Evolutionary conservation across 2,888 invertebrate species (phyloP), one percentile per base, ranked within the genome.

Genomic region (Archips crataeganus): DNA sequence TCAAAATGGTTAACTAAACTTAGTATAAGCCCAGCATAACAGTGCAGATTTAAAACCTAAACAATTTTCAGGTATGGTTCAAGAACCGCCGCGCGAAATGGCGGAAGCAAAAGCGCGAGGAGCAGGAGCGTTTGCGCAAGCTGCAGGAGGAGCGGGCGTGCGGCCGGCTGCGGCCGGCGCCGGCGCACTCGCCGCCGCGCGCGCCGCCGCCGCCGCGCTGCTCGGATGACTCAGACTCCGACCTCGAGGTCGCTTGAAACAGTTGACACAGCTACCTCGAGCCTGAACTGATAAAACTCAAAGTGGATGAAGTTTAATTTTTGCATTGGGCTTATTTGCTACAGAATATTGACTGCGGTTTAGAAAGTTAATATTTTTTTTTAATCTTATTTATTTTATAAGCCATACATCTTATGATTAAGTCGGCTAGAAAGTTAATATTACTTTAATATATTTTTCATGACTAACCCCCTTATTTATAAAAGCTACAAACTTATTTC

Each of bases 41-140:
- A 1, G 23, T 23, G 23, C 39, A 39, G 39, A 39, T 39, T 39
- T 39, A 39, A 39, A 39, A 39, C 39, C 39, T 5, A 6, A 39
- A 39, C 39, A 5, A 39, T 75, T 15, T 69, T 69, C 95, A 99
- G 99, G 99, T 99, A 11, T 99, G 99, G 99, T 99, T 99, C 93
- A 99, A 99, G 93, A 99, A 99, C 89, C 96, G 99, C 32, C 95
- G 99, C 54, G 99, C 99, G 80, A 99, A 99, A 95, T 99, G 98
- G 98, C 96, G 99, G 80, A 99, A 99, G 86, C 98, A 98, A 88
- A 98, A 98, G 88, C 96, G 98, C 2, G 99, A 97, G 87, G 97
- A 97, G 88, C 97, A 98, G 90, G 97, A 98, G 90, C 94, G 98
- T 75, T 93, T 98, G 80, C 95, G 98, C 75, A 97, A 98, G 90